phyloP scores from a whole-genome alignment of 2,888 invertebrate species.

The Lasioglossum pauxillum region DNA sequence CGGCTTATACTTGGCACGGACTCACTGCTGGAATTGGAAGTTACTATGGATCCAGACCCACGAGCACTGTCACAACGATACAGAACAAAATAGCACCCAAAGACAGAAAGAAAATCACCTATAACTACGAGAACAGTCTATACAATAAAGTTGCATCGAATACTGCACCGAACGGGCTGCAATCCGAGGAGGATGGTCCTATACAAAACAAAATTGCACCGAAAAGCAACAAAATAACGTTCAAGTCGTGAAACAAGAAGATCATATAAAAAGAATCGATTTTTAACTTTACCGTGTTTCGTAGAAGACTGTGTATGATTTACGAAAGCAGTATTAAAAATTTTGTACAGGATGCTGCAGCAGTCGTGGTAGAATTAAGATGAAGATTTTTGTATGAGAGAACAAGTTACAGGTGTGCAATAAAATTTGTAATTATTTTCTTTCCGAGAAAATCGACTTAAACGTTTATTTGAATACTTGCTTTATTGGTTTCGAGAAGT shows the following conservation, averaged over 20 bases:
- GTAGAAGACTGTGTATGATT: neutral
- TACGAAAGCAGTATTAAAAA: conserved; percentile 2
- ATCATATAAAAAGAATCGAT: neutral
- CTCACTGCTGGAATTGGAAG: conserved; percentile 67
- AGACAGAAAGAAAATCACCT: conserved; percentile 5
- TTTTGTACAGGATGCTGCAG: neutral
- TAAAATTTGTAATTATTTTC: neutral
- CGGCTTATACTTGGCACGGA: conserved; percentile 68
- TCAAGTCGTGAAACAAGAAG: neutral
- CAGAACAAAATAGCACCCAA: conserved; percentile 70
- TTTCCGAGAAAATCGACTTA: neutral
- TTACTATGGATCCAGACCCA: conserved; percentile 49
- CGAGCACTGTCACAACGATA: conserved; percentile 28
- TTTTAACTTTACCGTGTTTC: neutral
- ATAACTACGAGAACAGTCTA: neutral
- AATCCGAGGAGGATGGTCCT: conserved; percentile 51
- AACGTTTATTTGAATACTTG: neutral
- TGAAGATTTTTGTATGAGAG: neutral
- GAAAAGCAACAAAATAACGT: conserved; percentile 49
- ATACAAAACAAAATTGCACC: conserved; percentile 72
- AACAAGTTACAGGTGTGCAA: neutral
- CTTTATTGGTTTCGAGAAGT: neutral
- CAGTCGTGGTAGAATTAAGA: neutral
- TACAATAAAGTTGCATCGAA: conserved; percentile 40
- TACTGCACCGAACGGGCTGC: neutral